A percentile compares a stretch with the other conserved stretches of the same genome.
Conservation (phyloP, 2,888 invertebrate genomes). For the Cotesia congregata region DNA sequence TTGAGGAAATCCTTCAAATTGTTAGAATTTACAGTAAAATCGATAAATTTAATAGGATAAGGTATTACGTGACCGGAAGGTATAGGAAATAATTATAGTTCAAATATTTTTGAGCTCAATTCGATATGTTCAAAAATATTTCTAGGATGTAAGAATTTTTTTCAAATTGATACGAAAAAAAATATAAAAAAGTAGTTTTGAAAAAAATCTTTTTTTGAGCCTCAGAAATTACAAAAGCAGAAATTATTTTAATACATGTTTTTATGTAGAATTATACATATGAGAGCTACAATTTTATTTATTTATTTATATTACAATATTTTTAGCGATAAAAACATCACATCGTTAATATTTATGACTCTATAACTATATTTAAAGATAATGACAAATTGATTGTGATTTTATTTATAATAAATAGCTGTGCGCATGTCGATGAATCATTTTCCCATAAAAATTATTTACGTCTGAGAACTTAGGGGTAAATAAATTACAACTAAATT, state of each 20-base stretch:
- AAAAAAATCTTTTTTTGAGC: constrained; percentile 68
- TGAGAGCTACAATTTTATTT: constrained; percentile 52
- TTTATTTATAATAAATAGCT: constrained; percentile 43
- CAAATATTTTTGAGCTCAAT: too few species aligned
- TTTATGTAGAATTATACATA: constrained; percentile 54
- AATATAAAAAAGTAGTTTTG: constrained; percentile 51
- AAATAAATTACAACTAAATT: too few species aligned
- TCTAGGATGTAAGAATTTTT: too few species aligned
- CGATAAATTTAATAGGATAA: too few species aligned
- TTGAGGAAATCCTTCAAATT: too few species aligned
- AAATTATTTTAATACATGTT: constrained; percentile 50
- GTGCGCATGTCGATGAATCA: constrained; percentile 42
- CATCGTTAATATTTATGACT: neutral
- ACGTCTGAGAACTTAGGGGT: too few species aligned
- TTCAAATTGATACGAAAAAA: neutral
- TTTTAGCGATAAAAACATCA: constrained; percentile 13
- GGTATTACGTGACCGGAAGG: too few species aligned
- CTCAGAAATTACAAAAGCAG: constrained; percentile 67
- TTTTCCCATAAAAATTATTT: neutral
- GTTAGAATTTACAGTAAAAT: too few species aligned
- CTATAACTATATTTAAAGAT: neutral
- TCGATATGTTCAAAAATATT: too few species aligned
- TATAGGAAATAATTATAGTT: too few species aligned
- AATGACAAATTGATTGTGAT: neutral
- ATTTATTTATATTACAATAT: constrained; percentile 5